Conservation (phyloP, 2,797 vertebrate genomes). For the Uromys caudimaculatus region DNA sequence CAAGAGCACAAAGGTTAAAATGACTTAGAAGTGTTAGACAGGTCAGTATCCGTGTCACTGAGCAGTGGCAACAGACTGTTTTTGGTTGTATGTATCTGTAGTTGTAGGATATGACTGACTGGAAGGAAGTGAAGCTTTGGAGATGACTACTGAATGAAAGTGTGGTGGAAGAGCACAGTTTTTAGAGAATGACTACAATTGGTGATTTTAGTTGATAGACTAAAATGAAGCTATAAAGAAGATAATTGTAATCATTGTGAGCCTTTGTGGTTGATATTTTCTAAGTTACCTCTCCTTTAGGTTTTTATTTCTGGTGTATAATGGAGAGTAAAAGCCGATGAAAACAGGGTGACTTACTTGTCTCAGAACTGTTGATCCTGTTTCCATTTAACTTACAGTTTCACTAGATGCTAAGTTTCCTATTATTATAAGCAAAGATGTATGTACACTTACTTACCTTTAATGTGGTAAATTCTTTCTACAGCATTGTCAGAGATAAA, state of each 20-base stretch:
- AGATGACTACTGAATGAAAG: not conserved
- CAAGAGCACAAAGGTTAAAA: not conserved
- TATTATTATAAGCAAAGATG: conserved; percentile 2
- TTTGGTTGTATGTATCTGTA: not conserved
- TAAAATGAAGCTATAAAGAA: not conserved
- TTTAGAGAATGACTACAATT: not conserved
- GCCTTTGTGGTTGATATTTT: not conserved
- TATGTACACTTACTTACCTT: not conserved
- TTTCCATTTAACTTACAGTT: conserved; percentile 3
- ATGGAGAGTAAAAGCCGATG: not conserved
- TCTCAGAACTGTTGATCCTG: not conserved
- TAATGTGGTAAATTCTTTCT: not conserved
- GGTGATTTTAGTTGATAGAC: too few species aligned
- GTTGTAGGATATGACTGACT: not conserved
- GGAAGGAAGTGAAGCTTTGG: not conserved
- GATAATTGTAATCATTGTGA: not conserved
- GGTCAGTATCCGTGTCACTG: not conserved
- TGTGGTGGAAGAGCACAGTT: not conserved
- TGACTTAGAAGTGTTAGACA: not conserved
- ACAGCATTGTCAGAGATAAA: not conserved
- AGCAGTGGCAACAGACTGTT: not conserved
- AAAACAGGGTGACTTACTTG: not conserved
- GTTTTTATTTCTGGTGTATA: not conserved
- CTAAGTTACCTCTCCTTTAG: not conserved
- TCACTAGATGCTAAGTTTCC: not conserved